phyloP scores from a whole-genome alignment of 2,888 invertebrate genomes.

The Dicroscelio sp. region DNA sequence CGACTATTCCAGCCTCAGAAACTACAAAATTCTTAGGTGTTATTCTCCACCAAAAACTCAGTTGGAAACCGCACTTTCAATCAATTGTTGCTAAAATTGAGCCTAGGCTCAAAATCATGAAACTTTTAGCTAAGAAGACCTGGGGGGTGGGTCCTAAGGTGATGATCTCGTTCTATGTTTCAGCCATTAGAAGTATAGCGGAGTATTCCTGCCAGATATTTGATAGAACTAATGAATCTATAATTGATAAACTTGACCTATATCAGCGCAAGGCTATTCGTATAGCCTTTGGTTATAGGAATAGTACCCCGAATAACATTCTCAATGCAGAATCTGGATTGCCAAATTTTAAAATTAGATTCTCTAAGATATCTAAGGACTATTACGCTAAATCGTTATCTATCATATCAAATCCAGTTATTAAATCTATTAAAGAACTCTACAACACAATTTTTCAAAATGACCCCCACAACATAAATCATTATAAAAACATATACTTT shows the following conservation, averaged over 20 bases:
- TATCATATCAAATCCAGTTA: slow-evolving; percentile 26
- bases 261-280: background rate
- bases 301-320: background rate
- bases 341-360: background rate
- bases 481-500: background rate
- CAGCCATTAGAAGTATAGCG: background rate
- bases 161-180: background rate
- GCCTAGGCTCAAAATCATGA: background rate
- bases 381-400: background rate
- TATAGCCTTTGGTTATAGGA: background rate
- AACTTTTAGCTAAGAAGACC: background rate
- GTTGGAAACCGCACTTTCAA: background rate
- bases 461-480: too few relatives aligned
- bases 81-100: background rate
- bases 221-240: background rate
- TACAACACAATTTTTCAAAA: background rate
- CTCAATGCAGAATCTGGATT: background rate
- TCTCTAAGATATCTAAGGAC: background rate
- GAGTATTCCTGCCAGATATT: background rate
- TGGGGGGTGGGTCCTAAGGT: background rate
- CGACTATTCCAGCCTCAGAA: background rate
- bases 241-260: background rate
- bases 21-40: background rate
- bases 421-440: slow-evolving; percentile 1
- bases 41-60: background rate